Conservation (phyloP, 1,140 invertebrate species). For the Dendroctonus ponderosae region DNA sequence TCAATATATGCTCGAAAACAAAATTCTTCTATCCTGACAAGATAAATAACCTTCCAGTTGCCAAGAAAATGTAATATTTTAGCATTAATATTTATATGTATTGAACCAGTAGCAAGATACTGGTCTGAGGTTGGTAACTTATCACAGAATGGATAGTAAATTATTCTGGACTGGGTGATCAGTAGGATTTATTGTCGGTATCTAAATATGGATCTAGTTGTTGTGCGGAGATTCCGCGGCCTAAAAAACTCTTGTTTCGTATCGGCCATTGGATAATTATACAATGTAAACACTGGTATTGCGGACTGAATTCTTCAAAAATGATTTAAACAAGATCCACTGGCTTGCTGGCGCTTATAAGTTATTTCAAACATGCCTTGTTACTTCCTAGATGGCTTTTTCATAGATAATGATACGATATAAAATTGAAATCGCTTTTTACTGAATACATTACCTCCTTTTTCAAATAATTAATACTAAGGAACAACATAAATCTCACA, state of each 20-base stretch:
- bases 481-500: constrained; percentile 31
- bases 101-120: neutral
- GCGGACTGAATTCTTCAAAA: too few relatives aligned
- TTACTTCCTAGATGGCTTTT: constrained; percentile 25
- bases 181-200: too few relatives aligned
- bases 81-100: constrained; percentile 31
- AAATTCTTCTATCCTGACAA: constrained; percentile 24
- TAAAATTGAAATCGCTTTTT: constrained; percentile 23
- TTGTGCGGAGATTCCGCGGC: too few relatives aligned
- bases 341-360: neutral
- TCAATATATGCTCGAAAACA: constrained; percentile 29
- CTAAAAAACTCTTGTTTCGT: too few relatives aligned
- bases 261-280: too few relatives aligned
- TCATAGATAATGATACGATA: constrained; percentile 16
- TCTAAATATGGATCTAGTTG: too few relatives aligned
- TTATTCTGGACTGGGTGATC: too few relatives aligned
- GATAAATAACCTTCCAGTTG: constrained; percentile 29
- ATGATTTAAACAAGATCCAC: neutral
- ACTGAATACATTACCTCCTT: constrained; percentile 22
- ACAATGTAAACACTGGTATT: too few relatives aligned
- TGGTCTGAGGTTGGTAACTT: too few relatives aligned
- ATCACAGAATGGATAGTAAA: too few relatives aligned
- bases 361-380: neutral
- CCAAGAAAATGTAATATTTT: constrained; percentile 29
- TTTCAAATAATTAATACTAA: constrained; percentile 30